These are phyloP conservation scores for Phaonia tiefii DNA, from an alignment of 2,888 invertebrate genomes.

Conservation along the genomic window DNA sequence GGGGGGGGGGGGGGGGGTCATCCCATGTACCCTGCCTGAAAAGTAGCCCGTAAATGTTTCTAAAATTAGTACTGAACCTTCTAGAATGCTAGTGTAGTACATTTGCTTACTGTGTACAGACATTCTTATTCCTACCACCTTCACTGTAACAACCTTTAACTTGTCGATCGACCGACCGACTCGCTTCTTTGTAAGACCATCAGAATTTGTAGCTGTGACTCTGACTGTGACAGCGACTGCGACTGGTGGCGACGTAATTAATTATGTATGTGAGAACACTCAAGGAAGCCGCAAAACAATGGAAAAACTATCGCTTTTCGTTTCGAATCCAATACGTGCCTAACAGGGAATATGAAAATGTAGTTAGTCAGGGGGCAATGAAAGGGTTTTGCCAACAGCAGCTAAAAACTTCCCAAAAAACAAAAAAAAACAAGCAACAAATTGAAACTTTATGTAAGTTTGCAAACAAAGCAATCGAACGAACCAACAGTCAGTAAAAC, in stretches of 20 bases:
- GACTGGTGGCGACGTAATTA: conserved; percentile 39
- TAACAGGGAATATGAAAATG: conserved; percentile 34
- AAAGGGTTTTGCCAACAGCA: conserved; percentile 24
- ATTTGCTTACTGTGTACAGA: no score
- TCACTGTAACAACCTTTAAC: conserved; percentile 11
- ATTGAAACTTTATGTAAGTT: conserved; percentile 35
- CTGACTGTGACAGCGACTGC: no score
- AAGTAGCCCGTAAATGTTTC: no score
- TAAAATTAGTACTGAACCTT: no score
- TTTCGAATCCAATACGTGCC: conserved; percentile 42
- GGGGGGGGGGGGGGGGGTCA: no score
- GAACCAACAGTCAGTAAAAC: conserved; percentile 6
- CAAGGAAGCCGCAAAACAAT: conserved; percentile 44
- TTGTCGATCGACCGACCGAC: not conserved
- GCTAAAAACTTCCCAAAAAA: not conserved
- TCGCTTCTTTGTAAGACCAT: conserved; percentile 32
- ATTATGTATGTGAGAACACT: conserved; percentile 45
- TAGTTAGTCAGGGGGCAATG: conserved; percentile 18
- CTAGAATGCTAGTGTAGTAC: no score
- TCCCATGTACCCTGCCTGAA: no score
- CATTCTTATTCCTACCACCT: not conserved
- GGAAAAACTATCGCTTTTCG: conserved; percentile 30
- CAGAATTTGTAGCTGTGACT: conserved; percentile 3
- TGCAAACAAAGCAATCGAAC: conserved; percentile 18
- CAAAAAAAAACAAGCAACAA: not conserved